Conservation (phyloP, 1,140 invertebrate genomes). For the Trichonephila inaurata region DNA sequence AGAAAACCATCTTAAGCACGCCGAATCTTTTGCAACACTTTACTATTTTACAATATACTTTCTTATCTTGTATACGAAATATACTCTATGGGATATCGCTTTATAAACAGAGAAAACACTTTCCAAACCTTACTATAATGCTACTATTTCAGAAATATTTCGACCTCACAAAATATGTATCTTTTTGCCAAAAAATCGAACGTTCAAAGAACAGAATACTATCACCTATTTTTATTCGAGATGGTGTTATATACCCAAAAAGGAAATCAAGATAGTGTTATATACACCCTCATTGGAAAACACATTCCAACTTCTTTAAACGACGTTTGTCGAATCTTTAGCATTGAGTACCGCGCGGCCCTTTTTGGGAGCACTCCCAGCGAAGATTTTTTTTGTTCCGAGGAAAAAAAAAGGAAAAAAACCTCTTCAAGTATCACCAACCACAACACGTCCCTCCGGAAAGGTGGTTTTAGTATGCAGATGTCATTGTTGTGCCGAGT, state of each 20-base stretch:
- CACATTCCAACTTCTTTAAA: not conserved
- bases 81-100: not conserved
- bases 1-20: too few relatives aligned
- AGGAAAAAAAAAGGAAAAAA: not conserved
- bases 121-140: not conserved
- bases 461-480: constrained; percentile 68
- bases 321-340: not conserved
- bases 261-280: not conserved
- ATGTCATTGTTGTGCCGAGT: constrained; percentile 39
- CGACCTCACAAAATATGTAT: not conserved
- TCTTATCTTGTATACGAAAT: not conserved
- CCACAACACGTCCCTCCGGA: constrained; percentile 46
- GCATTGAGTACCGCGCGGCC: not conserved
- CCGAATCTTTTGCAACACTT: too few relatives aligned
- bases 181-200: not conserved
- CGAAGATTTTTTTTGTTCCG: too few relatives aligned
- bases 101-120: not conserved
- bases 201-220: not conserved
- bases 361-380: not conserved
- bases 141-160: not conserved
- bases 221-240: not conserved
- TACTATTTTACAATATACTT: too few relatives aligned
- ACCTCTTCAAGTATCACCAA: constrained; percentile 42
- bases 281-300: not conserved
- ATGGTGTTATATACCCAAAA: not conserved